These are phyloP conservation scores for Osmerus mordax DNA, from an alignment of 2,113 vertebrate species.

Conservation along the genomic window DNA sequence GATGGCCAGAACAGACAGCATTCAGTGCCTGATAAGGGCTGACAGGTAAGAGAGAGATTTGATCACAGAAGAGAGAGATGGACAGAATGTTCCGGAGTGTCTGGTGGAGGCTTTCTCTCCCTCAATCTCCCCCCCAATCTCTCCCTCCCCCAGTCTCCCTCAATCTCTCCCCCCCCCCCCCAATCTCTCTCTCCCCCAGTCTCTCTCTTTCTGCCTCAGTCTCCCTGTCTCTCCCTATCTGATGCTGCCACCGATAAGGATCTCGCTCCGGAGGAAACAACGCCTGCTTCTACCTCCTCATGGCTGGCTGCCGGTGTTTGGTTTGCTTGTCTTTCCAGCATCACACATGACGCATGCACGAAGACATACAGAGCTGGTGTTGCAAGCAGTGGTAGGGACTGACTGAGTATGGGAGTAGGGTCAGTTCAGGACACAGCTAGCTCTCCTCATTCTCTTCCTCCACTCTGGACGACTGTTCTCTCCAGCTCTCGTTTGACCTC, in stretches of 20 bases:
- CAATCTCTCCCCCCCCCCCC: too few species aligned
- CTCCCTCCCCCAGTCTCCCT: background rate
- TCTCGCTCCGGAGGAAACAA: constrained; percentile 48
- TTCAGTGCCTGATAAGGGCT: background rate
- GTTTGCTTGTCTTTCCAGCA: too few species aligned
- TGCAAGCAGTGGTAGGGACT: too few species aligned
- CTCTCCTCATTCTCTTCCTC: constrained; percentile 5
- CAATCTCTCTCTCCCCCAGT: too few species aligned
- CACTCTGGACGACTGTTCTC: constrained; percentile 17
- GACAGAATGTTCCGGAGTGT: constrained; percentile 17
- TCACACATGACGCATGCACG: too few species aligned
- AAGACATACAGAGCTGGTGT: too few species aligned
- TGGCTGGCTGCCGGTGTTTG: too few species aligned
- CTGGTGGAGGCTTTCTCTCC: constrained; percentile 17
- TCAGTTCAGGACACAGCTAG: constrained; percentile 18
- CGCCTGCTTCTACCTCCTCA: background rate
- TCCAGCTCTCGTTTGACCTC: constrained; percentile 13
- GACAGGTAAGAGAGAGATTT: background rate
- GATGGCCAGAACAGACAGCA: too few species aligned
- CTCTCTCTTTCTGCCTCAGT: background rate
- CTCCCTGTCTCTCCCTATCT: constrained; percentile 7
- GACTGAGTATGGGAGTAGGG: background rate
- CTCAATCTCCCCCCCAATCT: constrained; percentile 2
- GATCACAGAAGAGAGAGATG: background rate
- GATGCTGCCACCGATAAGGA: constrained; percentile 47